phyloP scores from a whole-genome alignment of 35 echinoderm and acorn worm genomes.

The Holothuria glaberrima region DNA sequence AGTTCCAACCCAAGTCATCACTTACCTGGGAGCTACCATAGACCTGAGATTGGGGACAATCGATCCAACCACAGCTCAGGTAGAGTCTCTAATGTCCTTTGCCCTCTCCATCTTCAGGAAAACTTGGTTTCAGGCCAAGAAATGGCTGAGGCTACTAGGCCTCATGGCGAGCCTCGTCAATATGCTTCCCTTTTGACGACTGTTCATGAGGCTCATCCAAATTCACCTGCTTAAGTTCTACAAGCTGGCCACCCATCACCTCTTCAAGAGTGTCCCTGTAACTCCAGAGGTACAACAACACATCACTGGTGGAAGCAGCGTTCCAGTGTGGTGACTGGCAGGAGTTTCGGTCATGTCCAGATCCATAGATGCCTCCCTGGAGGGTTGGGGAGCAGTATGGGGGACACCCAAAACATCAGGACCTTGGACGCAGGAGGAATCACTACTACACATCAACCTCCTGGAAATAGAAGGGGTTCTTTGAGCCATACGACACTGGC shows the following conservation, averaged over 20 bases:
- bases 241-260: not conserved
- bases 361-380: slow-evolving; percentile 10
- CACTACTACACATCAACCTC: not conserved
- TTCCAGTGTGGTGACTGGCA: not conserved
- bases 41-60: too few relatives aligned
- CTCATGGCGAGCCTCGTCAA: too few relatives aligned
- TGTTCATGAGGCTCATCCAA: not conserved
- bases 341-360: not conserved
- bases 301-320: not conserved
- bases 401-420: not conserved
- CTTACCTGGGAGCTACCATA: too few relatives aligned
- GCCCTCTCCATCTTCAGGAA: too few relatives aligned
- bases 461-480: too few relatives aligned
- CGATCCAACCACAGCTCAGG: too few relatives aligned
- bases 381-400: not conserved
- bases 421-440: not conserved
- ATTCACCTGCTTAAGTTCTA: not conserved
- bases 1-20: too few relatives aligned
- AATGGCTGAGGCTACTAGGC: too few relatives aligned
- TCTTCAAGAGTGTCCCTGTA: not conserved
- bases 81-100: too few relatives aligned
- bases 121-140: too few relatives aligned
- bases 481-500: too few relatives aligned
- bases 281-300: not conserved
- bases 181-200: too few relatives aligned